Base-by-base conservation (phyloP, 2,797 vertebrate species). In the Schizopygopsis malacanthus region DNA sequence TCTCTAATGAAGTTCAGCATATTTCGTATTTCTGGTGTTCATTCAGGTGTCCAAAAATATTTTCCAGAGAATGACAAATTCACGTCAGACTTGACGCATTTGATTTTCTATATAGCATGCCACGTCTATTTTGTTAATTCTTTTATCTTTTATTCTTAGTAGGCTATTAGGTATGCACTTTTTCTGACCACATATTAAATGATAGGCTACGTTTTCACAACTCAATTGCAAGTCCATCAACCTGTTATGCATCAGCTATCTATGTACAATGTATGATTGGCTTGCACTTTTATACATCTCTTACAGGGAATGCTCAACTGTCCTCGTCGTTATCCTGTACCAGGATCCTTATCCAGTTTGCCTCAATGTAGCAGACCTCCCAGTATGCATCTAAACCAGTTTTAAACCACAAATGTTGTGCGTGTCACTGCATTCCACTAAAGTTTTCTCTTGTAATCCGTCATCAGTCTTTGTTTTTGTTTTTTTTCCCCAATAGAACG, bases 311-410 rank as follows among this genome's bases (percentile, higher is more conserved):
- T 95, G 87, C 78, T 93, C 85, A 94, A 93, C 90, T 95, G 95
- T 92, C 93, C 95, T 88, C 92, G 95, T 86, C 94, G 94, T 87
- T 95, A 95, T 92, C 93, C 96, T 85, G 94, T 96, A 89, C 89
- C 95, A 5, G 95, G 96, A 82, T 94, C 94, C 25, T 89, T 96
- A 71, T 93, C 96, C 4, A 95, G 92, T 89, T 88, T 96, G 37
- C 94, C 94, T 13, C 94, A 93, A 69, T 80, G 91, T 89, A 91
- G 89, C 88, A 78, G 87, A 84, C 84, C 84, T 37, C 63, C 81
- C 87, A 87, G 90, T 86, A 90, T 71, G 86, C 86, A 65, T 37
- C 43, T 16, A 15, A 37, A 43, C 87, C 50, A 83, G 79, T 79
- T 92, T 90, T 89, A 86, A 70, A 75, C 67, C 50, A 82, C 37